These are phyloP conservation scores for Myxocyprinus asiaticus DNA, from an alignment of 2,113 vertebrate species.

Conservation along the genomic window DNA sequence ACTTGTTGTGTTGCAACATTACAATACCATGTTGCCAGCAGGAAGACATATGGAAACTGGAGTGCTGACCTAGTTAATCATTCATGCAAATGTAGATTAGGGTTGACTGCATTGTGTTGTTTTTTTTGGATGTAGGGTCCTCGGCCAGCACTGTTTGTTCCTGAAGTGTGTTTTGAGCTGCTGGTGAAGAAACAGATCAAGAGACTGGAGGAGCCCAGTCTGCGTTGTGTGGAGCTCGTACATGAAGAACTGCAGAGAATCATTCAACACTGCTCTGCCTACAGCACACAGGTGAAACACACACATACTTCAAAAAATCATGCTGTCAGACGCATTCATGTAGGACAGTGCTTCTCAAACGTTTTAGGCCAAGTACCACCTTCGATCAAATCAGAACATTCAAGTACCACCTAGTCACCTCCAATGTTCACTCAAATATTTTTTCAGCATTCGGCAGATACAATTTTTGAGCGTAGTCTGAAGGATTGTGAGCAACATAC, in stretches of 20 bases:
- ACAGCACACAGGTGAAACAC: slow-evolving; percentile 74
- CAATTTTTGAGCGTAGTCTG: no score
- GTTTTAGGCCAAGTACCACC: no score
- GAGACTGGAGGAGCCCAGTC: slow-evolving; percentile 79
- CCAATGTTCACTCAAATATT: no score
- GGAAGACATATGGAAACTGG: no score
- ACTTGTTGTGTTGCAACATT: no score
- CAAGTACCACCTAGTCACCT: no score
- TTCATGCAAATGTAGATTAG: neutral
- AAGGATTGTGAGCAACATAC: no score
- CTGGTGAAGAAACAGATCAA: slow-evolving; percentile 83
- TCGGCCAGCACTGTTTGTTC: slow-evolving; percentile 79
- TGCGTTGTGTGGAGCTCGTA: slow-evolving; percentile 81
- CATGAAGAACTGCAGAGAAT: slow-evolving; percentile 83
- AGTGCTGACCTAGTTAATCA: neutral
- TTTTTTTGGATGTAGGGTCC: slow-evolving; percentile 69
- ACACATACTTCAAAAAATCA: neutral
- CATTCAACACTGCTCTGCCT: slow-evolving; percentile 81
- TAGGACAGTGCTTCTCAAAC: no score
- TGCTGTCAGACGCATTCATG: no score
- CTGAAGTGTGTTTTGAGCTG: slow-evolving; percentile 81
- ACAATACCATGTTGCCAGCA: no score
- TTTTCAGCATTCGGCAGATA: no score
- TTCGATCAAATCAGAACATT: no score
- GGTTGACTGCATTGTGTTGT: neutral